These are phyloP conservation scores for Crax fasciolata DNA, from an alignment of 2,797 vertebrate species.

Conservation along the genomic window DNA sequence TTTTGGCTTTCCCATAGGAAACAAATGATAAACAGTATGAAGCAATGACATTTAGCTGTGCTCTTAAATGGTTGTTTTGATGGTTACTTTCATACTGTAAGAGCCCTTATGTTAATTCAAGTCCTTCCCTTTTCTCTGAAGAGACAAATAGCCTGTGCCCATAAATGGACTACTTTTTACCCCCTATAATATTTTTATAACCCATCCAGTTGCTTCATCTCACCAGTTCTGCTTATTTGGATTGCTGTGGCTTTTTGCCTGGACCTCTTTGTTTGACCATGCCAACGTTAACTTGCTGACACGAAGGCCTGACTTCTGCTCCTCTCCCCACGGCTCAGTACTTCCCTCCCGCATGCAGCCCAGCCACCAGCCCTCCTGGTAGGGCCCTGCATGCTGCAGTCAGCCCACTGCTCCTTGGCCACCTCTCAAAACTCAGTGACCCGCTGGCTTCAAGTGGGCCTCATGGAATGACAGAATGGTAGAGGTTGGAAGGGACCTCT, in stretches of 20 bases:
- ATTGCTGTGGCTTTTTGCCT: not conserved
- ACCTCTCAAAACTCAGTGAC: not conserved
- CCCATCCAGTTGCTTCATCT: constrained; percentile 18
- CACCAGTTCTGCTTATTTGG: not conserved
- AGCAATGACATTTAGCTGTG: not conserved
- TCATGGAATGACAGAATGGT: too few species aligned
- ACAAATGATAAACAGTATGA: not conserved
- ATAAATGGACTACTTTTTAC: not conserved
- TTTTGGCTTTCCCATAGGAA: constrained; percentile 2
- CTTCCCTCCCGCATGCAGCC: constrained; percentile 42
- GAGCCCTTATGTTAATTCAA: not conserved
- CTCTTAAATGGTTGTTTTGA: constrained; percentile 8
- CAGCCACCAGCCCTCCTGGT: constrained; percentile 32
- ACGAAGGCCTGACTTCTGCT: constrained; percentile 1
- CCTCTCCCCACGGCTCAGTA: not conserved
- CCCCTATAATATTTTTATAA: not conserved
- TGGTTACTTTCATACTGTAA: not conserved
- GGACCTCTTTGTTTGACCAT: not conserved
- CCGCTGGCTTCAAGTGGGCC: too few species aligned
- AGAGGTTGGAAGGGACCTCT: too few species aligned
- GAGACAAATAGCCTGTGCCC: not conserved
- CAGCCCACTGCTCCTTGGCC: constrained; percentile 35
- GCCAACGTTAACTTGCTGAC: constrained; percentile 3
- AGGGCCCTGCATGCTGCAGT: constrained; percentile 50
- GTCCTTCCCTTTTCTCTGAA: not conserved